These are phyloP conservation scores for Xenopus petersii DNA, from an alignment of 2,797 vertebrate species.

Conservation along the genomic window DNA sequence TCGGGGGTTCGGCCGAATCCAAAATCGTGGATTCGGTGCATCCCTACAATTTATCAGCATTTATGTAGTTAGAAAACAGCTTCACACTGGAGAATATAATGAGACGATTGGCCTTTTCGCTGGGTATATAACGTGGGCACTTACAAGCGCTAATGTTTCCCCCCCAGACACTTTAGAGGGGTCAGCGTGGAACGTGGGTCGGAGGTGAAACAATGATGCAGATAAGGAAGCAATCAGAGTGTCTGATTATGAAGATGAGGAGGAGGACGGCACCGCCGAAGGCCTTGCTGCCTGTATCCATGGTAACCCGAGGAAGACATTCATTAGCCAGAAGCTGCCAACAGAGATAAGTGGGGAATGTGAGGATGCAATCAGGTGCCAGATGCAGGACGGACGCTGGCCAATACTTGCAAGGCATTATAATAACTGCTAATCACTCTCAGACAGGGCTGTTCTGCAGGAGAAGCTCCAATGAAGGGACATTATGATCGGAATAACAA, in stretches of 20 bases:
- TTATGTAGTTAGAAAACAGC: too few relatives aligned
- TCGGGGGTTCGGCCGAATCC: too few relatives aligned
- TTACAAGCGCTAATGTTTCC: neutral
- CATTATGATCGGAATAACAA: too few relatives aligned
- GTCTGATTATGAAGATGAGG: slow-evolving; percentile 42
- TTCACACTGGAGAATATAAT: too few relatives aligned
- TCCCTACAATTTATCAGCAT: too few relatives aligned
- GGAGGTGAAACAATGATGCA: neutral
- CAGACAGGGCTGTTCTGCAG: neutral
- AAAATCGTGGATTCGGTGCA: too few relatives aligned
- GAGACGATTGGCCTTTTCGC: neutral
- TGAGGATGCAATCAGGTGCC: slow-evolving; percentile 15
- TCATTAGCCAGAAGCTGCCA: slow-evolving; percentile 39
- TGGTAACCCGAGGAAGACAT: slow-evolving; percentile 32
- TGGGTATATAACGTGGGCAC: neutral
- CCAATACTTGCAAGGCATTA: neutral
- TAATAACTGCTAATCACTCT: neutral
- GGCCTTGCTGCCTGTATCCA: slow-evolving; percentile 21
- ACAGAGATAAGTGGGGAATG: slow-evolving; percentile 26
- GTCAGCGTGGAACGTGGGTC: neutral
- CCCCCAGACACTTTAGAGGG: neutral
- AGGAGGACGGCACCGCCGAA: slow-evolving; percentile 16
- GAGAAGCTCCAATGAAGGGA: too few relatives aligned
- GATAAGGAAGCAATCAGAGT: slow-evolving; percentile 34
- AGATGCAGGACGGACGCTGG: neutral